These are phyloP conservation scores for Agonopterix heracliana DNA, from an alignment of 2,888 invertebrate species.

Conservation along the genomic window DNA sequence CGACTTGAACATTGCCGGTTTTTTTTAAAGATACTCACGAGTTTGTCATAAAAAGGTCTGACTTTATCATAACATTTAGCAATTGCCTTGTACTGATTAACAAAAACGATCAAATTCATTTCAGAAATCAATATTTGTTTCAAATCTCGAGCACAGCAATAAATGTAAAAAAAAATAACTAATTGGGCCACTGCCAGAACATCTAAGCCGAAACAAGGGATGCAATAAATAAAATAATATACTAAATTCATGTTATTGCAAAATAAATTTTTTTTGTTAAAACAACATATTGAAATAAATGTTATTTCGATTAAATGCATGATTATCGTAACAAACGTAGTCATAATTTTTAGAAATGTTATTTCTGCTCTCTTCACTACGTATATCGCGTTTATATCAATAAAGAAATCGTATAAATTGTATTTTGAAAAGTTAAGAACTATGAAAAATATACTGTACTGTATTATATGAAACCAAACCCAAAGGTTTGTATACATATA, in stretches of 20 bases:
- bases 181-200: neutral
- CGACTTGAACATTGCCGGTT: too few relatives aligned
- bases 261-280: neutral
- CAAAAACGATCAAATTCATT: neutral
- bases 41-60: neutral
- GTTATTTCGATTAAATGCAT: neutral
- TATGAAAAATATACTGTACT: conserved; percentile 1
- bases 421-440: conserved; percentile 2
- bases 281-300: neutral
- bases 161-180: conserved; percentile 1
- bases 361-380: neutral
- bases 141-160: neutral
- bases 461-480: neutral
- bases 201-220: conserved; percentile 1
- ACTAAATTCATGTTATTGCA: neutral
- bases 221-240: neutral
- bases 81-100: conserved; percentile 1
- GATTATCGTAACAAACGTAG: neutral
- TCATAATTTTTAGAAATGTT: neutral
- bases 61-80: conserved; percentile 6
- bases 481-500: neutral
- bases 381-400: neutral
- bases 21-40: neutral
- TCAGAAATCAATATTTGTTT: neutral
- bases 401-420: conserved; percentile 2